These are phyloP conservation scores for Acanthornis magna DNA, from an alignment of 2,797 vertebrate genomes.

Conservation along the genomic window DNA sequence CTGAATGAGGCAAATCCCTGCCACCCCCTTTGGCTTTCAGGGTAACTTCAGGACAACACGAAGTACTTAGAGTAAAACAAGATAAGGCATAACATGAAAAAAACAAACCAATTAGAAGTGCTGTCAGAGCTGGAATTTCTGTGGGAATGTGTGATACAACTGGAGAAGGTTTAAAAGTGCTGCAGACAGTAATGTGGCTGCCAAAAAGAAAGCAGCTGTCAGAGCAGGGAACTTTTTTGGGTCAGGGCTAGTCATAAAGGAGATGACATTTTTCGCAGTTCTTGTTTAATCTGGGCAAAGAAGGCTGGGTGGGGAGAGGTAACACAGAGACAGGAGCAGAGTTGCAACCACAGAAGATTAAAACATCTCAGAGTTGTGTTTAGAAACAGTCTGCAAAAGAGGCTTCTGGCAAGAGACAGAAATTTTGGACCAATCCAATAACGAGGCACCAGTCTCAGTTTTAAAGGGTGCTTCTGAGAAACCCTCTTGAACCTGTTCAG, in stretches of 20 bases:
- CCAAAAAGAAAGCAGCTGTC: constrained; percentile 38
- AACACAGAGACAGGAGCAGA: background rate
- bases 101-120: constrained; percentile 14
- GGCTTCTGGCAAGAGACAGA: background rate
- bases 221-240: background rate
- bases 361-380: constrained; percentile 3
- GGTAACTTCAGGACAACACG: constrained; percentile 50
- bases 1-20: constrained; percentile 28
- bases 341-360: background rate
- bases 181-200: constrained; percentile 1
- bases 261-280: background rate
- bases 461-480: background rate
- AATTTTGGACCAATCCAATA: background rate
- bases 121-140: background rate
- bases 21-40: background rate
- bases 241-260: background rate
- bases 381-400: constrained; percentile 1
- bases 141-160: constrained; percentile 26
- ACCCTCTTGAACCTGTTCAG: background rate
- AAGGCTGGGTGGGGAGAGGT: background rate
- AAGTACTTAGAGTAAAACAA: constrained; percentile 25
- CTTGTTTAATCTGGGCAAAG: constrained; percentile 9
- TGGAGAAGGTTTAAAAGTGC: constrained; percentile 18
- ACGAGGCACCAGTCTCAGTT: background rate
- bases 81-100: constrained; percentile 21